These are phyloP conservation scores for Pollachius pollachius DNA, from an alignment of 2,113 vertebrate genomes.

Conservation along the genomic window DNA sequence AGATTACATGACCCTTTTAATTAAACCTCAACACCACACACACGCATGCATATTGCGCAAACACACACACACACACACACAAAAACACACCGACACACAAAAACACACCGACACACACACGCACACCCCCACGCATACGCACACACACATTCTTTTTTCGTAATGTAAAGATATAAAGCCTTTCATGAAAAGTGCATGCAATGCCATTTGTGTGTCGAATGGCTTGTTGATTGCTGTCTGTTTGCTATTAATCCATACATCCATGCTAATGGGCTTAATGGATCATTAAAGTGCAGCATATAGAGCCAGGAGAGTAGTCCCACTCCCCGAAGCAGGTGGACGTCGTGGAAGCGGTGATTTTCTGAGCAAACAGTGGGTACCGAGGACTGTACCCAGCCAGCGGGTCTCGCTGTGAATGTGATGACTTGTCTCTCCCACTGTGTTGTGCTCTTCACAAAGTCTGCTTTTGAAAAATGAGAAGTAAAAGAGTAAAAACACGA, in stretches of 20 bases:
- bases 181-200: no score
- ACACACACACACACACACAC: not conserved
- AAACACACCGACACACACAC: not conserved
- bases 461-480: constrained; percentile 11
- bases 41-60: not conserved
- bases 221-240: no score
- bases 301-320: no score
- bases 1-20: not conserved
- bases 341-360: no score
- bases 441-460: constrained; percentile 31
- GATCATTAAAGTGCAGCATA: no score
- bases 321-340: no score
- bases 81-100: constrained; percentile 16
- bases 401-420: constrained; percentile 22
- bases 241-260: no score
- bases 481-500: constrained; percentile 21
- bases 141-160: not conserved
- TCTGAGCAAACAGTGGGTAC: no score
- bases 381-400: not conserved
- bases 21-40: not conserved
- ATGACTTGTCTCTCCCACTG: constrained; percentile 13
- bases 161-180: no score
- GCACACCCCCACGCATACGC: not conserved
- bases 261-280: no score
- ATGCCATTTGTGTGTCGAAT: no score